Percentiles rank a stretch among this genome's conserved stretches.
These are phyloP conservation scores for Pyrochroa serraticornis DNA, from an alignment of 2,888 invertebrate species.

Conservation along the genomic window DNA sequence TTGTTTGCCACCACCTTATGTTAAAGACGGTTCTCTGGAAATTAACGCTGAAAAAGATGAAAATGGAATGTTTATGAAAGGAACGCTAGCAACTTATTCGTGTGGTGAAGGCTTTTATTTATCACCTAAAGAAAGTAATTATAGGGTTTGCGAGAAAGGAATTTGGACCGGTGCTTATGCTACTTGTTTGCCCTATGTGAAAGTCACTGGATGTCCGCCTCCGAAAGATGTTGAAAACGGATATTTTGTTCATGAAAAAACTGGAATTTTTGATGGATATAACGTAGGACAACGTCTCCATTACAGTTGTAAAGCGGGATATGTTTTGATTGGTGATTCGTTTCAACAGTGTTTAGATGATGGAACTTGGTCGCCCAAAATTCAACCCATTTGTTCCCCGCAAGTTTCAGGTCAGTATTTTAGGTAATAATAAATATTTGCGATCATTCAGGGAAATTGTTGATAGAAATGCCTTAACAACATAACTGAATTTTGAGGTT, in stretches of 20 bases:
- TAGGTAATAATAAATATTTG: conserved; percentile 1
- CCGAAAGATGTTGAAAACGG: conserved; percentile 51
- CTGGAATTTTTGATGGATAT: conserved; percentile 35
- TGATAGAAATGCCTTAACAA: neutral
- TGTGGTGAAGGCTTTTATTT: conserved; percentile 51
- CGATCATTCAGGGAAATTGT: too few species aligned
- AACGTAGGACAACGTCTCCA: conserved; percentile 49
- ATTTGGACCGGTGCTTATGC: conserved; percentile 55
- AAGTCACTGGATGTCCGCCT: conserved; percentile 43
- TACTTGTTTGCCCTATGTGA: conserved; percentile 44
- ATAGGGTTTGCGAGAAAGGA: conserved; percentile 55
- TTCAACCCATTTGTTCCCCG: conserved; percentile 45
- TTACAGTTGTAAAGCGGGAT: conserved; percentile 54
- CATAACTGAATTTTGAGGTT: neutral
- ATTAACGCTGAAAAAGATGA: conserved; percentile 45
- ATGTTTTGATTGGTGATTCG: conserved; percentile 46
- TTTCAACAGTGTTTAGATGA: conserved; percentile 52
- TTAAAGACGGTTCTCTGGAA: conserved; percentile 48
- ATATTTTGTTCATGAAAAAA: conserved; percentile 50
- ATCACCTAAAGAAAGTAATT: conserved; percentile 48
- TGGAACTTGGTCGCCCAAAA: conserved; percentile 55
- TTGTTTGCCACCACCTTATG: conserved; percentile 50
- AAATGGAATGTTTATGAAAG: conserved; percentile 47
- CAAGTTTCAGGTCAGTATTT: conserved; percentile 2
- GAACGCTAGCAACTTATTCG: conserved; percentile 50